phyloP scores from a whole-genome alignment of 2,113 vertebrate genomes.

The Deroptyus accipitrinus region DNA sequence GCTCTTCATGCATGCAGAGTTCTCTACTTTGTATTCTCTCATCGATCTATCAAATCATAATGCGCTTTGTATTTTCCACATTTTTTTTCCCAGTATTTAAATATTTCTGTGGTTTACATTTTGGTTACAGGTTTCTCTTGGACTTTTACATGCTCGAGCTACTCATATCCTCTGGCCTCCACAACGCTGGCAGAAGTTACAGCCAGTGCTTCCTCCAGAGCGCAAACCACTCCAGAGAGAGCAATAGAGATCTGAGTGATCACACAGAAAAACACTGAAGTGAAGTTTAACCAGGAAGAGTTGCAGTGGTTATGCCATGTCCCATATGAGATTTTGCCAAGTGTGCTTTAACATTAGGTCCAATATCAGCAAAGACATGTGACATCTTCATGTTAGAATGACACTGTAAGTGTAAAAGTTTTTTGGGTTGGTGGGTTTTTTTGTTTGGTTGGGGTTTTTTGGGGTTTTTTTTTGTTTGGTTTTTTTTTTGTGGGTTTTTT shows the following conservation, averaged over 20 bases:
- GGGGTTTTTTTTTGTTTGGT: too few species aligned
- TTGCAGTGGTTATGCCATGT: neutral
- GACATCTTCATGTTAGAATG: neutral
- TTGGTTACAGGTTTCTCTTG: conserved; percentile 76
- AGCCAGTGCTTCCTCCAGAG: conserved; percentile 70
- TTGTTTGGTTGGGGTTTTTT: neutral
- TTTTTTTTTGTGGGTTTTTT: too few species aligned
- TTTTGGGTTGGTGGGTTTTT: rapidly evolving
- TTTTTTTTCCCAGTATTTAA: neutral
- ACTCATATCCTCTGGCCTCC: conserved; percentile 84
- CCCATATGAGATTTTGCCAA: neutral
- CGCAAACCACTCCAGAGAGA: conserved; percentile 53
- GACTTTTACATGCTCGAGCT: conserved; percentile 78
- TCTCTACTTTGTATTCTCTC: neutral
- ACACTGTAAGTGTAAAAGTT: neutral
- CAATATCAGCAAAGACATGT: neutral
- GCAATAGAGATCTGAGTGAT: neutral
- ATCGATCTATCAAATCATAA: neutral
- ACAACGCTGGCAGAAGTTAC: conserved; percentile 76
- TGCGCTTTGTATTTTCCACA: neutral
- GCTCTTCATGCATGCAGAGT: neutral
- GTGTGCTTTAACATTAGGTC: neutral
- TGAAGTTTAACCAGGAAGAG: neutral
- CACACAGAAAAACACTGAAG: neutral
- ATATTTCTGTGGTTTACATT: neutral